Evolutionary conservation across 2,888 invertebrate genomes (phyloP), one percentile per base, ranked within the genome.

Genomic region (Bursaphelenchus okinawaensis): DNA sequence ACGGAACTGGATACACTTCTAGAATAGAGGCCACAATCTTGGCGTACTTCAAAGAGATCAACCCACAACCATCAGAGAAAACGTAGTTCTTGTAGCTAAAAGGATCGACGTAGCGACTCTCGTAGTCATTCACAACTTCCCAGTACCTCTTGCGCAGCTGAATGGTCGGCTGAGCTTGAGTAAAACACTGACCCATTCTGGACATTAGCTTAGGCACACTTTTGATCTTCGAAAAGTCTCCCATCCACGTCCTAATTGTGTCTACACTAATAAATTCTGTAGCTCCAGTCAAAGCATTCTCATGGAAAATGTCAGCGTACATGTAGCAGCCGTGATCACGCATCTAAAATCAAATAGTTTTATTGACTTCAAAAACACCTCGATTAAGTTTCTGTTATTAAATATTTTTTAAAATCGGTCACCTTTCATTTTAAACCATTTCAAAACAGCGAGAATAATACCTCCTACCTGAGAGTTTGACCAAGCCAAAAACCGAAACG

Each of bases 161-260:
- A 12, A 54, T 27, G 22, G 52, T 54, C n/a, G 68, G 69, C 66
- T 68, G 73, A 0, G 78, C 75, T 55, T 82, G 82, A 1, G 84
- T 83, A 66, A 84, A 83, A 65, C 82, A 82, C 55, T 84, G 83
- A n/a, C 83, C 83, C 76, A 84, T 79, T 24, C 84, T 70, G 19
- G 83, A 80, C 76, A 83, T 82, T 68, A 83, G 75, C 64, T 83
- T 83, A 0, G 84, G 82, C 7, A 81, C 75, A 62, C 66, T 75
- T 29, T 66, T 57, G 0, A 68, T 67, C 8, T 58, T 66, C 16
- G 72, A 69, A 56, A 81, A 81, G 62, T 78, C 73, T 52, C 79
- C 79, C 77, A 80, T 78, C 78, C 77, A 78, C 4, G 63, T 27
- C 16, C 73, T 68, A 22, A 73, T 73, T 1, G 40, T 24, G 19